Base-by-base conservation (phyloP, 2,888 invertebrate genomes). In the Trimorus sp. region DNA sequence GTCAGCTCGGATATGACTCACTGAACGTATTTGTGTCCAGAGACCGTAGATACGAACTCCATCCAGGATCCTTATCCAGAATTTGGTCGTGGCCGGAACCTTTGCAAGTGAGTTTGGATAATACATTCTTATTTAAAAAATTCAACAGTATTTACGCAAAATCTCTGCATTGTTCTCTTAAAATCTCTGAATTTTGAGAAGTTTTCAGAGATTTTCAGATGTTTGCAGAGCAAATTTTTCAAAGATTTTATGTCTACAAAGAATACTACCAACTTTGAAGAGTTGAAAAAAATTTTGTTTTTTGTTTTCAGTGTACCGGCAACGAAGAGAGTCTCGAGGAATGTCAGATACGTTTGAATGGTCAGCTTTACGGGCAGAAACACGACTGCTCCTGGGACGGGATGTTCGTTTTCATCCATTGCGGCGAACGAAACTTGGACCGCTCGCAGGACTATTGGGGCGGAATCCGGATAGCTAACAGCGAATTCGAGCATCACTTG, bases 51-150 rank as follows among this genome's bases (percentile, higher is more conserved):
- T 95, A 97, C 83, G 98, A 98, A 90, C 96, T 96, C 88, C 97
- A 98, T 91, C 97, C 97, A 62, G 97, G 97, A 88, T 96, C 97
- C 0, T 92, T 98, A 73, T 95, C 97, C 0, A 93, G 97, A 79
- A 96, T 98, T 86, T 97, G 98, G 95, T 97, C 97, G 0, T 99
- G 98, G 97, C 97, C 98, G 0, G 98, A 98, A 90, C 98, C 98
- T 0, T 92, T 98, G 59, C 97, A 94, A 85, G 90, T 90, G 73
- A 78, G 40, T n/a, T n/a, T n/a, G n/a, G n/a, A n/a, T n/a, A n/a
- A n/a, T n/a, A n/a, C n/a, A n/a, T n/a, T n/a, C n/a, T n/a, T n/a
- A n/a, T n/a, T n/a, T n/a, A n/a, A n/a, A n/a, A n/a, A n/a, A n/a
- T n/a, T n/a, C n/a, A n/a, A n/a, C n/a, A n/a, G n/a, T n/a, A n/a